These are phyloP conservation scores for Pseudoips prasinana DNA, from an alignment of 2,888 invertebrate species.

Conservation along the genomic window DNA sequence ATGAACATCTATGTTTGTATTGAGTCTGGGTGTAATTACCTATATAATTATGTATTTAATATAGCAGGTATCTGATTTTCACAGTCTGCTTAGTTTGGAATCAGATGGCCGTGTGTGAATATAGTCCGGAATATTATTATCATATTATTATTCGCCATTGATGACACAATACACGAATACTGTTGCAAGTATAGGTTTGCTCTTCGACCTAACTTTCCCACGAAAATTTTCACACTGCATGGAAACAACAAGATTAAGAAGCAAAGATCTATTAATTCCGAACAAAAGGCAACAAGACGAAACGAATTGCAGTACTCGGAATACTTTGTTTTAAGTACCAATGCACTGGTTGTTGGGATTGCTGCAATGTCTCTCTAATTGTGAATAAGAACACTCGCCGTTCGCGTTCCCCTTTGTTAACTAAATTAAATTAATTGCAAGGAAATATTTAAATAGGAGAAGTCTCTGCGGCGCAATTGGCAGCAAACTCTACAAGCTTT, in stretches of 20 bases:
- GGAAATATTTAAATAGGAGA: conserved; percentile 72
- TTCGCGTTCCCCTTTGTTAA: conserved; percentile 61
- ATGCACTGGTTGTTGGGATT: conserved; percentile 49
- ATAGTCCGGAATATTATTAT: too few species aligned
- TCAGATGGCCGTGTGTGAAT: too few species aligned
- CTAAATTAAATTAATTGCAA: conserved; percentile 75
- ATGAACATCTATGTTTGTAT: too few species aligned
- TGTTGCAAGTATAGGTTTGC: too few species aligned
- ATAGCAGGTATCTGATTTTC: too few species aligned
- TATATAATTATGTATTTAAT: too few species aligned
- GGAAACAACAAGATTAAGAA: conserved; percentile 10
- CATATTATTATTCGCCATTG: too few species aligned
- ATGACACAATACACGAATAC: too few species aligned
- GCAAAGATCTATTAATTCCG: conserved; percentile 17
- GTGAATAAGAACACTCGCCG: conserved; percentile 56
- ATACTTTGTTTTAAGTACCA: conserved; percentile 35
- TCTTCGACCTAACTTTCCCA: too few species aligned
- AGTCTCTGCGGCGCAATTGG: conserved; percentile 60
- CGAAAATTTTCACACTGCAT: too few species aligned
- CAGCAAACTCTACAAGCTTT: conserved; percentile 59
- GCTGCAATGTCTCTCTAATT: conserved; percentile 67
- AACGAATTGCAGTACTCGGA: conserved; percentile 38
- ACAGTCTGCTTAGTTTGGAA: too few species aligned
- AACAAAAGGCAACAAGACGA: conserved; percentile 23
- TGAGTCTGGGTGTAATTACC: too few species aligned